Conservation (phyloP, 2,797 vertebrate genomes). For the Neostethus bicornis region DNA sequence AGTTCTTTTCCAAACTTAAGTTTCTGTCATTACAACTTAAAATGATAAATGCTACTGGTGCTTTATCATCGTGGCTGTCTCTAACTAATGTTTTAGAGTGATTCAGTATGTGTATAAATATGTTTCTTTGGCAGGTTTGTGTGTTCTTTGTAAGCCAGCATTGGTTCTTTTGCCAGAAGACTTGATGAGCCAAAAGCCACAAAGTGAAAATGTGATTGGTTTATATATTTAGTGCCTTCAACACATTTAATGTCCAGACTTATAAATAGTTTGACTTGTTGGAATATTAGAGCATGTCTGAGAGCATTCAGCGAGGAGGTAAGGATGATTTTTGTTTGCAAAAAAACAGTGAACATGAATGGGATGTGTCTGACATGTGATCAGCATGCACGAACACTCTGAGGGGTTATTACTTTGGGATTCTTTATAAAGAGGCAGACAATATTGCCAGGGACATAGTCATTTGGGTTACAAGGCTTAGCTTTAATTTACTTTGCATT, state of each 20-base stretch:
- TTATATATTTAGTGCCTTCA: neutral
- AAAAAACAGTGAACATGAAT: slow-evolving; percentile 3
- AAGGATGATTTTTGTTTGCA: neutral
- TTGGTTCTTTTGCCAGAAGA: slow-evolving; percentile 1
- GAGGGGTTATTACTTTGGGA: neutral
- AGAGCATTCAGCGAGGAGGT: neutral
- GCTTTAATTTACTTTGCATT: neutral
- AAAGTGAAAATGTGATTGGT: slow-evolving; percentile 6
- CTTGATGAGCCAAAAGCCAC: slow-evolving; percentile 1
- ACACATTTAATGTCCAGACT: slow-evolving; percentile 3
- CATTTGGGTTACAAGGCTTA: neutral
- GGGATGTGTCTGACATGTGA: slow-evolving; percentile 3
- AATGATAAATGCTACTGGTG: slow-evolving; percentile 2
- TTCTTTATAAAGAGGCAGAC: slow-evolving; percentile 4
- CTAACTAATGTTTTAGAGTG: neutral
- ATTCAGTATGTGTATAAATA: slow-evolving; percentile 4
- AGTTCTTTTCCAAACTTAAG: neutral
- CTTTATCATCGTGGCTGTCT: slow-evolving; percentile 1
- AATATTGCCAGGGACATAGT: neutral
- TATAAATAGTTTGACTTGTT: neutral
- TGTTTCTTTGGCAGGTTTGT: slow-evolving; percentile 1
- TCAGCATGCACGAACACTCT: neutral
- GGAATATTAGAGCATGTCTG: neutral
- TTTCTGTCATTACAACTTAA: slow-evolving; percentile 2
- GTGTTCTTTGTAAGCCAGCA: neutral